A percentile compares a stretch with the other conserved stretches of the same genome.
Conservation (phyloP, 1,140 invertebrate genomes). For the Drosophila orosa region DNA sequence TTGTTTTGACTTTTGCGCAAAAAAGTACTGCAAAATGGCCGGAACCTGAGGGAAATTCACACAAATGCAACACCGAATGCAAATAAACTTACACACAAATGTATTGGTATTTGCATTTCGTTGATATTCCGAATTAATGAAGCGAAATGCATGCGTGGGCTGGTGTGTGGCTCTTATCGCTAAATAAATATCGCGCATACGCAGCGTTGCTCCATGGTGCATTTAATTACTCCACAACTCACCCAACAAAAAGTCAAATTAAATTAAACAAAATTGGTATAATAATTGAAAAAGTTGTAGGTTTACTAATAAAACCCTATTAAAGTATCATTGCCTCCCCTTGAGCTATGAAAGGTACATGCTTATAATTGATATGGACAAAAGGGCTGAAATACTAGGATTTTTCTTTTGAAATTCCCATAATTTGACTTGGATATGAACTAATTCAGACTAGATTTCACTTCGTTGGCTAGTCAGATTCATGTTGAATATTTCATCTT, state of each 20-base stretch:
- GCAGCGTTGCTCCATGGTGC: slow-evolving; percentile 4
- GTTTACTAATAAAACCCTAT: no score
- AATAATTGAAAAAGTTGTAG: not conserved
- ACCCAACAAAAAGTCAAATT: not conserved
- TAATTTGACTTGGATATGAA: not conserved
- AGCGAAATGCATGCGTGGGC: slow-evolving; percentile 21
- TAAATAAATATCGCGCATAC: slow-evolving; percentile 44
- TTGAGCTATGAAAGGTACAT: no score
- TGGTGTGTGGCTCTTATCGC: slow-evolving; percentile 18
- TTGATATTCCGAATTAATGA: slow-evolving; percentile 47
- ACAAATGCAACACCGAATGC: slow-evolving; percentile 6
- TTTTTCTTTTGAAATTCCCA: not conserved
- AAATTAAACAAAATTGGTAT: not conserved
- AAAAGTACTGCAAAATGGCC: slow-evolving; percentile 11
- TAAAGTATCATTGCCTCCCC: no score
- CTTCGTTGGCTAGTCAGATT: not conserved
- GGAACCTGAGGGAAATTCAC: slow-evolving; percentile 12
- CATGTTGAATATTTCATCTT: not conserved
- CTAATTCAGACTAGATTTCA: not conserved
- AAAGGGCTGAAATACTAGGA: no score
- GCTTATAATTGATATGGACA: no score
- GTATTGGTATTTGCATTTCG: slow-evolving; percentile 23
- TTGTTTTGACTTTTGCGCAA: slow-evolving; percentile 19
- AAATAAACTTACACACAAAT: slow-evolving; percentile 4
- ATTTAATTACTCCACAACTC: not conserved